These are phyloP conservation scores for Serilophus lunatus DNA, from an alignment of 2,113 vertebrate genomes.

Conservation along the genomic window DNA sequence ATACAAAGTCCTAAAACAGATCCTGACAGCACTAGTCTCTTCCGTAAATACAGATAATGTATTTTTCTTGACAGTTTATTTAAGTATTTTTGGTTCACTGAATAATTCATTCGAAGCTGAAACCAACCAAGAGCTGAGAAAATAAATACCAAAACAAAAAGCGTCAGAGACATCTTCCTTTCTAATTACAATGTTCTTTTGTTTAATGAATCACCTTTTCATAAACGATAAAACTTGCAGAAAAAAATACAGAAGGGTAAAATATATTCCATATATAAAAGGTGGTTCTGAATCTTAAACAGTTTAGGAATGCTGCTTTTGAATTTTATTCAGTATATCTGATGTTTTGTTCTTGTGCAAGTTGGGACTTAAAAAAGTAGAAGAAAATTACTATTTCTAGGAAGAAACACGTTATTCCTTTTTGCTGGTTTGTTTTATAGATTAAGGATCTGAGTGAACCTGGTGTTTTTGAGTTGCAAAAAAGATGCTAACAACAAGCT, in stretches of 20 bases:
- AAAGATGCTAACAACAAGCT: not conserved
- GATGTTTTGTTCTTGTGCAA: not conserved
- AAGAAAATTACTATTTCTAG: not conserved
- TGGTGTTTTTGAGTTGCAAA: not conserved
- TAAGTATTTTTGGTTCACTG: constrained; percentile 43
- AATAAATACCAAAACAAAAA: not conserved
- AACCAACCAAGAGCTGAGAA: not conserved
- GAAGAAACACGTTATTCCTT: not conserved
- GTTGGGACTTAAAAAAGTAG: not conserved
- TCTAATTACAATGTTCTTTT: not conserved
- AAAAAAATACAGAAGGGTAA: not conserved
- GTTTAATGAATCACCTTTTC: not conserved
- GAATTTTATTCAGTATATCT: not conserved
- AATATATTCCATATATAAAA: not conserved
- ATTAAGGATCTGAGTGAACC: not conserved
- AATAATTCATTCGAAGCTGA: constrained; percentile 44
- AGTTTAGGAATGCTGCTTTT: not conserved
- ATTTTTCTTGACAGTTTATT: constrained; percentile 45
- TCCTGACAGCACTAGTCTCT: constrained; percentile 13
- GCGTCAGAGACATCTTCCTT: not conserved
- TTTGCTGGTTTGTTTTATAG: not conserved
- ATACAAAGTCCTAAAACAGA: not conserved
- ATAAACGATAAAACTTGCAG: not conserved
- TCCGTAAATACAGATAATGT: constrained; percentile 44
- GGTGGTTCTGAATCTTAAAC: not conserved